phyloP scores from a whole-genome alignment of 2,888 invertebrate species.

The Micropterix aruncella region DNA sequence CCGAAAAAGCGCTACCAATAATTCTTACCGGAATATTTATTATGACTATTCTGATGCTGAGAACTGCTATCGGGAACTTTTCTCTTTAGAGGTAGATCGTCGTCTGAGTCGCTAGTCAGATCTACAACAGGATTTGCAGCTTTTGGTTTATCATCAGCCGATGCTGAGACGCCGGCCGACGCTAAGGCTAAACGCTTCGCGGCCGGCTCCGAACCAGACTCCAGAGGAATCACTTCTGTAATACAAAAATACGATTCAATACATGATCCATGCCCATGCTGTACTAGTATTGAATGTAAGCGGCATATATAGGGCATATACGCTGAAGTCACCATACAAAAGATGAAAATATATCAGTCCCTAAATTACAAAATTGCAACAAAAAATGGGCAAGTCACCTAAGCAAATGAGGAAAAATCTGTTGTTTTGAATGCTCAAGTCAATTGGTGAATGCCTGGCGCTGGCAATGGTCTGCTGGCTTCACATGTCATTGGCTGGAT shows the following conservation, averaged over 20 bases:
- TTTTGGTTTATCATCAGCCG: slow-evolving; percentile 23
- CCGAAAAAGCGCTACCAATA: too few relatives aligned
- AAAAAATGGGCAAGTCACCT: too few relatives aligned
- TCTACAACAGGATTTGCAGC: slow-evolving; percentile 41
- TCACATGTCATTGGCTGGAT: too few relatives aligned
- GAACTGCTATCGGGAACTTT: slow-evolving; percentile 27
- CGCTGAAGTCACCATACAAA: too few relatives aligned
- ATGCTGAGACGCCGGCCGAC: slow-evolving; percentile 26
- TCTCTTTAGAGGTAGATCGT: slow-evolving; percentile 51
- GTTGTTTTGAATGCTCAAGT: too few relatives aligned
- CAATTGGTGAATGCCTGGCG: too few relatives aligned
- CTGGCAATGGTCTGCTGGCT: too few relatives aligned
- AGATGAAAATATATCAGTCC: not conserved
- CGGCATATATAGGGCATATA: too few relatives aligned
- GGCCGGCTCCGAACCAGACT: slow-evolving; percentile 16
- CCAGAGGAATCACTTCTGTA: slow-evolving; percentile 36
- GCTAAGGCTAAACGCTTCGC: slow-evolving; percentile 18
- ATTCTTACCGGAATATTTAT: not conserved
- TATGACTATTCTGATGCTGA: not conserved
- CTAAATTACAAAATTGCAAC: not conserved
- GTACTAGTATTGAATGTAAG: too few relatives aligned
- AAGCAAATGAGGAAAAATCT: too few relatives aligned
- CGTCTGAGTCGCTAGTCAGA: slow-evolving; percentile 61
- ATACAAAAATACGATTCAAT: slow-evolving; percentile 4
- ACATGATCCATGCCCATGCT: too few relatives aligned